A percentile compares a stretch with the other conserved stretches of the same genome.
phyloP scores from a whole-genome alignment of 2,797 vertebrate species.

The Strix occidentalis region DNA sequence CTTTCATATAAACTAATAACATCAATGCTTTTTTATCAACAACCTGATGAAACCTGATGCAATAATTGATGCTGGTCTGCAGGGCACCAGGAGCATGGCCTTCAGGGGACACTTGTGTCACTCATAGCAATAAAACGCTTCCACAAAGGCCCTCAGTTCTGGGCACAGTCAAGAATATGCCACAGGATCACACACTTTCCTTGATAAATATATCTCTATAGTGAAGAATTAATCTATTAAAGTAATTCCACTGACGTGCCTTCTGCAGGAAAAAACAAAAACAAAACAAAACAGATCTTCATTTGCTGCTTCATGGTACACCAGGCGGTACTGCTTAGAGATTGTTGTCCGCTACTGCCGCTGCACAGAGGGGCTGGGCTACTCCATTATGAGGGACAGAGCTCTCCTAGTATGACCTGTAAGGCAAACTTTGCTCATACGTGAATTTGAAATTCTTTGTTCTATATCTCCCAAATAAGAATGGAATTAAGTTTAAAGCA shows the following conservation, averaged over 20 bases:
- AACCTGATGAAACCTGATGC: background rate
- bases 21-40: background rate
- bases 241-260: background rate
- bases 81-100: background rate
- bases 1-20: background rate
- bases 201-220: background rate
- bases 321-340: background rate
- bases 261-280: background rate
- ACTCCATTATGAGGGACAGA: rapidly evolving
- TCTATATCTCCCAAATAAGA: background rate
- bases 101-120: rapidly evolving
- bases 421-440: background rate
- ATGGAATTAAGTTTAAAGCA: background rate
- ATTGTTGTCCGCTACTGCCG: rapidly evolving
- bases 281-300: background rate
- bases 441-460: background rate
- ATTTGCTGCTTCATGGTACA: rapidly evolving
- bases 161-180: background rate
- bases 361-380: background rate
- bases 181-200: background rate
- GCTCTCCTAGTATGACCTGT: background rate
- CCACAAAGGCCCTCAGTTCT: background rate
- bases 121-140: rapidly evolving
- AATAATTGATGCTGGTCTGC: background rate
- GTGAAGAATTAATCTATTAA: background rate